Percentiles rank a stretch among this genome's conserved stretches.
Conservation (phyloP, 2,888 invertebrate genomes). For the Synanthedon tipuliformis region DNA sequence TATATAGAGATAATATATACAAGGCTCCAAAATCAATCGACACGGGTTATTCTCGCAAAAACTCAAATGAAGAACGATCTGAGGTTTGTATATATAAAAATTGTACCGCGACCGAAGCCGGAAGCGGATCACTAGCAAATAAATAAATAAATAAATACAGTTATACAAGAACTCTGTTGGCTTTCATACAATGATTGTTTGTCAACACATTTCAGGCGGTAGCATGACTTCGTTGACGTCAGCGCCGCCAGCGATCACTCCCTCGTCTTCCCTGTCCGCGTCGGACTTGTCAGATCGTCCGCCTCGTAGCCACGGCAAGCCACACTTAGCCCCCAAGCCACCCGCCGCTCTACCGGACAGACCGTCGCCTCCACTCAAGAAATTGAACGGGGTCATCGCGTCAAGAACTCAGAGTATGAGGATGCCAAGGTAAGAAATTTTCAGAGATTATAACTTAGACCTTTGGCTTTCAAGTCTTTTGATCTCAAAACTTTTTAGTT, state of each 20-base stretch:
- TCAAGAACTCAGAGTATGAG: slow-evolving; percentile 87
- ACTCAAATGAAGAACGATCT: too few relatives aligned
- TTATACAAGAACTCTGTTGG: too few relatives aligned
- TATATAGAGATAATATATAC: too few relatives aligned
- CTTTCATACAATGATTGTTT: neutral
- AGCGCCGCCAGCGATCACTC: slow-evolving; percentile 27
- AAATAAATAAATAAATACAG: too few relatives aligned
- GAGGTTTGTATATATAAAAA: too few relatives aligned
- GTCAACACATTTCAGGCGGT: slow-evolving; percentile 31
- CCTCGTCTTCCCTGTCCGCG: slow-evolving; percentile 49
- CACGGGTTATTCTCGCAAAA: too few relatives aligned
- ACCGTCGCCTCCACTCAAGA: slow-evolving; percentile 77
- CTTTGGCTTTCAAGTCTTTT: too few relatives aligned
- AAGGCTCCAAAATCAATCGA: too few relatives aligned
- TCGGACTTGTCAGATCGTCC: slow-evolving; percentile 60
- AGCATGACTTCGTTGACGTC: slow-evolving; percentile 57
- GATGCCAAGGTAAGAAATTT: slow-evolving; percentile 72
- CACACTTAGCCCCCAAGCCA: slow-evolving; percentile 86
- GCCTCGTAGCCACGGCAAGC: slow-evolving; percentile 78
- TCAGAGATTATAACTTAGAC: too few relatives aligned
- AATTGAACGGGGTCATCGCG: slow-evolving; percentile 72
- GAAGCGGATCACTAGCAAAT: too few relatives aligned
- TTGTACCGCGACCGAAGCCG: too few relatives aligned
- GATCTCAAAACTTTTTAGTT: too few relatives aligned
- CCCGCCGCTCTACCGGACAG: slow-evolving; percentile 61